Conservation (phyloP, 2,797 vertebrate species). For the Trichosurus vulpecula region DNA sequence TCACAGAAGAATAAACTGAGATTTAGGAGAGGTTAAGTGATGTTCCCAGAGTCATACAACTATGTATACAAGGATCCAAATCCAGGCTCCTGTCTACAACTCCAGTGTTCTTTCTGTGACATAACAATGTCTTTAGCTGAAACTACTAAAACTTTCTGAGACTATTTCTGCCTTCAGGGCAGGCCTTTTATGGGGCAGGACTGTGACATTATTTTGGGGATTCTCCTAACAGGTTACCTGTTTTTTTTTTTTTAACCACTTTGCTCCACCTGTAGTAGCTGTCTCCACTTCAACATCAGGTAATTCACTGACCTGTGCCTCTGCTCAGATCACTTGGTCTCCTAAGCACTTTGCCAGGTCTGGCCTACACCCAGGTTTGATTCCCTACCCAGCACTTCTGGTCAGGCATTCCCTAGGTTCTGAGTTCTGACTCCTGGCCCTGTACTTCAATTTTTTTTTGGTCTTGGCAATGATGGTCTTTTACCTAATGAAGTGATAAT, state of each 20-base stretch:
- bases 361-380: accelerated
- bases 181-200: background rate
- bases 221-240: background rate
- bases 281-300: background rate
- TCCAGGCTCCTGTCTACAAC: background rate
- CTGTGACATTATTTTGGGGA: background rate
- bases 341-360: background rate
- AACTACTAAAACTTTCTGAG: background rate
- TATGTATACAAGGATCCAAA: background rate
- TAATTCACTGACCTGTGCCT: background rate
- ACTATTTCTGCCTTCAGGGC: background rate
- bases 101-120: background rate
- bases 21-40: background rate
- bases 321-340: background rate
- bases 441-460: background rate
- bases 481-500: background rate
- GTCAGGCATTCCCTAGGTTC: too few relatives aligned
- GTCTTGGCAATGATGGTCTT: background rate
- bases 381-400: accelerated
- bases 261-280: background rate
- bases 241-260: too few relatives aligned
- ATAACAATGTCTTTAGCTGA: background rate
- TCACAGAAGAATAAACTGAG: background rate
- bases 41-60: background rate
- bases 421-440: background rate